Percentiles rank a stretch among this genome's conserved stretches.
Conservation (phyloP, 1,140 invertebrate species). For the Acyrthosiphon pisum region DNA sequence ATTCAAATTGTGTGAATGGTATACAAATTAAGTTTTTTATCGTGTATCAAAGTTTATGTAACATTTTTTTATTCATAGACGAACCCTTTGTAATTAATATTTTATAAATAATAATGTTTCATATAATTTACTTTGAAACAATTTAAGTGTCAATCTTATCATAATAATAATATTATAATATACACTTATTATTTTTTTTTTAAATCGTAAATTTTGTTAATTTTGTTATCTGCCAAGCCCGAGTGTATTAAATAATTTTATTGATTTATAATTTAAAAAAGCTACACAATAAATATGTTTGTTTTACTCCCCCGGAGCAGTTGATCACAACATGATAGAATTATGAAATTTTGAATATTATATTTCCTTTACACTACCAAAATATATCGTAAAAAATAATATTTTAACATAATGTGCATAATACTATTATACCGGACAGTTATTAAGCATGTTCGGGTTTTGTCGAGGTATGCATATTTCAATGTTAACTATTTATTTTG, state of each 20-base stretch:
- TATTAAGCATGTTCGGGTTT: not conserved
- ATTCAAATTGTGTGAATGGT: too few species aligned
- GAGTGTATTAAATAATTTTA: not conserved
- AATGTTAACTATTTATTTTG: not conserved
- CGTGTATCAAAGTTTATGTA: too few species aligned
- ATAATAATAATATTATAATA: not conserved
- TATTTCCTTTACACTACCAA: too few species aligned
- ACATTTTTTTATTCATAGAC: too few species aligned
- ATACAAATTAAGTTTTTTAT: too few species aligned
- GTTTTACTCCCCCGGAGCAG: not conserved
- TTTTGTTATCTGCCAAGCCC: not conserved
- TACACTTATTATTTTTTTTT: not conserved
- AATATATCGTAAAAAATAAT: too few species aligned
- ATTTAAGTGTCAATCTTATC: too few species aligned
- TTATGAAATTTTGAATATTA: not conserved
- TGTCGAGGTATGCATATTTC: not conserved
- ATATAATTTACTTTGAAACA: too few species aligned
- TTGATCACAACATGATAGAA: not conserved
- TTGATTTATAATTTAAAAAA: not conserved
- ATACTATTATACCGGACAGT: not conserved
- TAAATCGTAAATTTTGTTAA: not conserved
- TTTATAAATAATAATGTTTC: too few species aligned
- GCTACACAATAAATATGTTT: not conserved
- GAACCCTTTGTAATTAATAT: not conserved
- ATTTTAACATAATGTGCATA: not conserved